Conservation (phyloP, 2,113 vertebrate genomes). For the Antechinus flavipes region DNA sequence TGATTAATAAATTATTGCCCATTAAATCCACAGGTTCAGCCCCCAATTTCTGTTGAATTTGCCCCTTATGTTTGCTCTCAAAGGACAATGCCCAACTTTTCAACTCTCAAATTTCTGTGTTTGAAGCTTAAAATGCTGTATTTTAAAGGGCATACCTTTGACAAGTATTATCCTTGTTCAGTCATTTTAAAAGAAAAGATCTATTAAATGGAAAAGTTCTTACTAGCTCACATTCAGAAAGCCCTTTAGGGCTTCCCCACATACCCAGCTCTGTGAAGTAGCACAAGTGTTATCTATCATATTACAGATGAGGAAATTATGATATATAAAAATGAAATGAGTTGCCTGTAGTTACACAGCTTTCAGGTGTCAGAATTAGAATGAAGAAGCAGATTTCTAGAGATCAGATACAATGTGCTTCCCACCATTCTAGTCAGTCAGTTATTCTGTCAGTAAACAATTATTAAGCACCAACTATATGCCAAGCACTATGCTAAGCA, state of each 20-base stretch:
- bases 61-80: background rate
- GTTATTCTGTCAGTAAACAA: background rate
- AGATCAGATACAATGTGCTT: background rate
- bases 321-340: background rate
- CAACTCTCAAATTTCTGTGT: background rate
- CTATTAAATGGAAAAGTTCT: background rate
- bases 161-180: background rate
- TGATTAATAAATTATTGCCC: background rate
- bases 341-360: background rate
- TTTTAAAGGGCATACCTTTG: background rate
- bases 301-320: background rate
- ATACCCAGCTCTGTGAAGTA: background rate
- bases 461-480: background rate
- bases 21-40: background rate
- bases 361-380: background rate
- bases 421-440: background rate
- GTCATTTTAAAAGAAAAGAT: background rate
- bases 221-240: background rate
- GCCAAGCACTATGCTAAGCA: background rate
- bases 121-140: background rate
- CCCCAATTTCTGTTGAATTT: background rate
- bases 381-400: background rate
- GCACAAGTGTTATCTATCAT: background rate
- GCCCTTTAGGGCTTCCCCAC: background rate
- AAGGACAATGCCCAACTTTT: background rate